These are phyloP conservation scores for Nasonia oneida DNA, from an alignment of 2,888 invertebrate species.

Conservation along the genomic window DNA sequence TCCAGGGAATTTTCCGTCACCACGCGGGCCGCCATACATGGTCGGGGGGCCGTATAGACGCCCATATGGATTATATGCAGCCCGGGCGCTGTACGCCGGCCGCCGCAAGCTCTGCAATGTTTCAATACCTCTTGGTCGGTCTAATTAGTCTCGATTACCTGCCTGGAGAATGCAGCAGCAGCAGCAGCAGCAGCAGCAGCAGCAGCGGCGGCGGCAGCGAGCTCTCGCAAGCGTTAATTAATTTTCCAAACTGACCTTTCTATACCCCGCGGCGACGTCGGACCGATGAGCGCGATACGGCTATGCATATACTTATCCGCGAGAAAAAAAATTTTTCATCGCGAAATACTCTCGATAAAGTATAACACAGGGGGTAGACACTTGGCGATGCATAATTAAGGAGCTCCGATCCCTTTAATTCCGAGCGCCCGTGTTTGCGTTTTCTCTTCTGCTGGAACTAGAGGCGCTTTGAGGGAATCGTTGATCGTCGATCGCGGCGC, in stretches of 20 bases:
- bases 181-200: not conserved
- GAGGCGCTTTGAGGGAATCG: constrained; percentile 66
- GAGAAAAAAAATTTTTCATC: constrained; percentile 21
- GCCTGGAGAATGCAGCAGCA: constrained; percentile 42
- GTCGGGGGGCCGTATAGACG: not conserved
- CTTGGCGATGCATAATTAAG: constrained; percentile 74
- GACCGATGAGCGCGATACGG: too few relatives aligned
- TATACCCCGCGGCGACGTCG: not conserved
- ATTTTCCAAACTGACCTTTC: constrained; percentile 62
- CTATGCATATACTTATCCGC: too few relatives aligned
- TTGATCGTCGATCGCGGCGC: constrained; percentile 66
- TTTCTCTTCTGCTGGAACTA: constrained; percentile 66
- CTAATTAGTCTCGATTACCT: constrained; percentile 59
- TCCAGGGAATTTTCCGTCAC: constrained; percentile 61
- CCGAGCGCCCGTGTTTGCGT: constrained; percentile 69
- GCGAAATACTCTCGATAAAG: constrained; percentile 32
- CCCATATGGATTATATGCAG: constrained; percentile 28
- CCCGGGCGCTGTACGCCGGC: not conserved
- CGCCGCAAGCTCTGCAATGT: constrained; percentile 57
- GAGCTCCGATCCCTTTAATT: constrained; percentile 73
- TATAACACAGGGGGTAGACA: constrained; percentile 51
- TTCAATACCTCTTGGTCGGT: constrained; percentile 60
- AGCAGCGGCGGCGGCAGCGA: constrained; percentile 18
- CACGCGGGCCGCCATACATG: not conserved
- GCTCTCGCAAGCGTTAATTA: constrained; percentile 62